These are phyloP conservation scores for Australoheros scitulus DNA, from an alignment of 2,113 vertebrate genomes.

Conservation along the genomic window DNA sequence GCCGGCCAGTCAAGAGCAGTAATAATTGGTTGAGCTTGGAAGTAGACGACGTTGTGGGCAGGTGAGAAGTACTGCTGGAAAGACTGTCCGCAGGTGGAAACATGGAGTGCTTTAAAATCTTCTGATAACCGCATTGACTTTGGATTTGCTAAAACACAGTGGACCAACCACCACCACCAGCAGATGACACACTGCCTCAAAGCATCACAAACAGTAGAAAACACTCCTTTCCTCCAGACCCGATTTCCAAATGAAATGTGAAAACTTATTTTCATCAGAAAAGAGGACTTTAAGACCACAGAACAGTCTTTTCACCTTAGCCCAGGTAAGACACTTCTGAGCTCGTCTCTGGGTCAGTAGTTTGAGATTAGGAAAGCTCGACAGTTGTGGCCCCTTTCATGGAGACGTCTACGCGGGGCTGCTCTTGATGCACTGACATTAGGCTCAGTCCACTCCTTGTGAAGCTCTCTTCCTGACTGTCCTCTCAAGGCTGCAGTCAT, in stretches of 20 bases:
- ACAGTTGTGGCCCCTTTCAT: not conserved
- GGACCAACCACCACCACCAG: not conserved
- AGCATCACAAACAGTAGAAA: too few species aligned
- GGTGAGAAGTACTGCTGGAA: not conserved
- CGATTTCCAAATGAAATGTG: not conserved
- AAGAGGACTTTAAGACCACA: not conserved
- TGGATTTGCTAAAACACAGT: not conserved
- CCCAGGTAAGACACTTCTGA: not conserved
- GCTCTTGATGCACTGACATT: not conserved
- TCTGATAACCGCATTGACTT: not conserved
- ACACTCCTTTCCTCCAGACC: not conserved
- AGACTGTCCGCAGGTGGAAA: not conserved
- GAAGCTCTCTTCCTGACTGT: too few species aligned
- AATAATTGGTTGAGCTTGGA: not conserved
- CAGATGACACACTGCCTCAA: not conserved
- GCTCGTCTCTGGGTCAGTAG: not conserved
- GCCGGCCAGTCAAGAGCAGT: not conserved
- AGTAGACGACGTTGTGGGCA: not conserved
- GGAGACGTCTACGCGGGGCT: not conserved
- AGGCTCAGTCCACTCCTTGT: too few species aligned
- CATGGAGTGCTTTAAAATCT: not conserved
- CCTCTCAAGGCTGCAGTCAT: too few species aligned
- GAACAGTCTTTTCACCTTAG: not conserved
- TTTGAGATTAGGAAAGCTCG: not conserved
- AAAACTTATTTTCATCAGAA: rapidly evolving